Percentiles rank a stretch among this genome's conserved stretches.
These are phyloP conservation scores for Scylla paramamosain DNA, from an alignment of 1,140 invertebrate genomes.

Conservation along the genomic window DNA sequence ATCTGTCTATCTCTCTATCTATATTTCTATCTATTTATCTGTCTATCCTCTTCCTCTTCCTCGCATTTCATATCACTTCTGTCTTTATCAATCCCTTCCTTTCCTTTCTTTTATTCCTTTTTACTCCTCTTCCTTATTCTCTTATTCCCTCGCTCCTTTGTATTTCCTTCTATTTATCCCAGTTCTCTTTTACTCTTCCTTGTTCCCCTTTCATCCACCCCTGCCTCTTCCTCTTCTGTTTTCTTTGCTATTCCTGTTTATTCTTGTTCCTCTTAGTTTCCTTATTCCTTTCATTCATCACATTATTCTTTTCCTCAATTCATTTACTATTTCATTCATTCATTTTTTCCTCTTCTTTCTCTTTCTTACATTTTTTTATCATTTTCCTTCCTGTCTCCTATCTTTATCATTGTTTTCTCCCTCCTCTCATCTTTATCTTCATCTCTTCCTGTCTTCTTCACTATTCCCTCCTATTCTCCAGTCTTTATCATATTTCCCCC, in stretches of 20 bases:
- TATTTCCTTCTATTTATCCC: not conserved
- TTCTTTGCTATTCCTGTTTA: not conserved
- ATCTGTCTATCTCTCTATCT: no score
- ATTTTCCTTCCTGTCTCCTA: not conserved
- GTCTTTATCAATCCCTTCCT: no score
- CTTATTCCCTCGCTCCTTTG: not conserved
- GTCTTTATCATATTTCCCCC: not conserved
- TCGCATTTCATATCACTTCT: no score
- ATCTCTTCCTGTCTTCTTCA: no score
- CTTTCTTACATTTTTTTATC: not conserved
- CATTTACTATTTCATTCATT: not conserved
- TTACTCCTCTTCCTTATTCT: not conserved
- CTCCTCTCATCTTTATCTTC: not conserved
- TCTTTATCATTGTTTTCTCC: no score
- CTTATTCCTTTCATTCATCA: not conserved
- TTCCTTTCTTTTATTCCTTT: not conserved
- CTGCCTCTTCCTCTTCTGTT: no score
- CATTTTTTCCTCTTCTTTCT: not conserved
- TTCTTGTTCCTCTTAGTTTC: not conserved
- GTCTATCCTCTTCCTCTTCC: not conserved
- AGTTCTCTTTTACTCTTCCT: not conserved
- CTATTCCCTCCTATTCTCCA: no score
- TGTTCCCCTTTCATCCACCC: not conserved
- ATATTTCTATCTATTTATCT: not conserved
- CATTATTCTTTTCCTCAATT: not conserved